phyloP scores from a whole-genome alignment of 2,113 vertebrate species.

The Syngnathus scovelli region DNA sequence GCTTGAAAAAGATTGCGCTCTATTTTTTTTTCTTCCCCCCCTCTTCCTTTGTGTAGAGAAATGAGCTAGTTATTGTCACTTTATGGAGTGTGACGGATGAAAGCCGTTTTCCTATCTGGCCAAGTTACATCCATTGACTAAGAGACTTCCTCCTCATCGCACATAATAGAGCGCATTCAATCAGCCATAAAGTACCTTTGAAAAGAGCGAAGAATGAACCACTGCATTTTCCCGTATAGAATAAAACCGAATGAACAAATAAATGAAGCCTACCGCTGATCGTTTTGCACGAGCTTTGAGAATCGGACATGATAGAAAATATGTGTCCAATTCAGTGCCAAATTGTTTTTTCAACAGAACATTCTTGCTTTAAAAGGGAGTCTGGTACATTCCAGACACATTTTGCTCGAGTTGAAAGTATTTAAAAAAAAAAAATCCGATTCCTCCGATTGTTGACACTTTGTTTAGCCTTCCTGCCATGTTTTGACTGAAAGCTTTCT shows the following conservation, averaged over 20 bases:
- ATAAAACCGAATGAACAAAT: conserved; percentile 28
- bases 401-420: conserved; percentile 43
- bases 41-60: conserved; percentile 11
- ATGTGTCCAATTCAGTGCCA: conserved; percentile 56
- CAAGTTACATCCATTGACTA: conserved; percentile 32
- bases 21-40: neutral
- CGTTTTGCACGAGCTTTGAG: conserved; percentile 13
- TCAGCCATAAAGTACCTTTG: conserved; percentile 16
- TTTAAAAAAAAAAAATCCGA: neutral
- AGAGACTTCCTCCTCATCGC: conserved; percentile 17
- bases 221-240: conserved; percentile 7
- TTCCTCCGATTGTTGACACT: conserved; percentile 41
- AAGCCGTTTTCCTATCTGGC: conserved; percentile 37
- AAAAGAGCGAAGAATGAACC: conserved; percentile 7
- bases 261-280: conserved; percentile 8
- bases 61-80: conserved; percentile 28
- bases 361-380: conserved; percentile 35
- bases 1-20: neutral
- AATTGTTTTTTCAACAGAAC: conserved; percentile 34
- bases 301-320: conserved; percentile 31
- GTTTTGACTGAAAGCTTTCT: conserved; percentile 33
- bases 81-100: conserved; percentile 41
- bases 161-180: conserved; percentile 17
- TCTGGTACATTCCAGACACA: conserved; percentile 43
- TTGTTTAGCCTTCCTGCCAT: conserved; percentile 37